These are phyloP conservation scores for Megaceryle alcyon DNA, from an alignment of 2,797 vertebrate genomes.

Conservation along the genomic window DNA sequence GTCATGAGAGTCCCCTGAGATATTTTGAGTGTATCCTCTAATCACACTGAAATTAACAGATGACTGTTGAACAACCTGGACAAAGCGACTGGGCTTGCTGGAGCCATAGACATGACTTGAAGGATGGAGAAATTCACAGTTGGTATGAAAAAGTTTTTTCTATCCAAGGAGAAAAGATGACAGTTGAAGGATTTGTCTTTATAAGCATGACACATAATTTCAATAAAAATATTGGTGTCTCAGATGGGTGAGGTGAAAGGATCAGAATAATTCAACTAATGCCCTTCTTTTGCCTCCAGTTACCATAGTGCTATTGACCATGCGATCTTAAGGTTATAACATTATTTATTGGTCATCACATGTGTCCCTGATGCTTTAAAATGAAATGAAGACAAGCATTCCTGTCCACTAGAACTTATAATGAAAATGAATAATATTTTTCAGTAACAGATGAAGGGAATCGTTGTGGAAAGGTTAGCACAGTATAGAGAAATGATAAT, in stretches of 20 bases:
- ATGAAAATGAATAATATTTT: neutral
- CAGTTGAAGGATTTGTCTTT: constrained; percentile 47
- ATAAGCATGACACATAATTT: constrained; percentile 4
- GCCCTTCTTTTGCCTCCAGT: neutral
- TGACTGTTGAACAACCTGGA: neutral
- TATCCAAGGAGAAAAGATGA: constrained; percentile 51
- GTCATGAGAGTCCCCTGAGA: constrained; percentile 9
- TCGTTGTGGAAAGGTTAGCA: neutral
- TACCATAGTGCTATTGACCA: neutral
- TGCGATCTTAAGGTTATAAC: neutral
- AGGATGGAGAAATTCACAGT: constrained; percentile 15
- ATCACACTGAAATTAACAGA: neutral
- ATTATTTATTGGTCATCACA: neutral
- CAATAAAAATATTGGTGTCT: constrained; percentile 6
- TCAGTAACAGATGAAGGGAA: neutral
- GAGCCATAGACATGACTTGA: neutral
- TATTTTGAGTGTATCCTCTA: neutral
- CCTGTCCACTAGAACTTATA: neutral
- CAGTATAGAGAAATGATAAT: neutral
- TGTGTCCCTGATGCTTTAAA: neutral
- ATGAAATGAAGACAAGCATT: constrained; percentile 20
- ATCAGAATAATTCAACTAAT: neutral
- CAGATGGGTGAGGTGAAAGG: constrained; percentile 3
- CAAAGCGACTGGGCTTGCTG: constrained; percentile 8
- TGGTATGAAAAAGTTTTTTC: neutral